Percentiles rank a stretch among this genome's conserved stretches.
phyloP scores from a whole-genome alignment of 2,797 vertebrate genomes.

The Hephaestus fuliginosus region DNA sequence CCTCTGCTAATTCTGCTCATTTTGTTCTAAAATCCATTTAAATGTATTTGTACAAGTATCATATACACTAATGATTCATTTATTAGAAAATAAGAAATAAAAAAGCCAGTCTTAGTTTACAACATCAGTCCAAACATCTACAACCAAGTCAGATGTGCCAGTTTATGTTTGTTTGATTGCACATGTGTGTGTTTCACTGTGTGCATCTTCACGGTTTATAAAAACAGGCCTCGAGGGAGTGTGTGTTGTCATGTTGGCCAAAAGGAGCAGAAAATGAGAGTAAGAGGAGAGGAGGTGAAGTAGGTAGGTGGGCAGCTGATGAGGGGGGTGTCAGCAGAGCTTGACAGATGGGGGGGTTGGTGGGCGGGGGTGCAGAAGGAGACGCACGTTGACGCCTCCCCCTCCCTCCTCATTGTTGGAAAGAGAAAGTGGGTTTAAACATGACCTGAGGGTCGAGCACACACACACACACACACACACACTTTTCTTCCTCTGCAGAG shows the following conservation, averaged over 20 bases:
- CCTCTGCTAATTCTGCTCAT: not conserved
- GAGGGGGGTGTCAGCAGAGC: conserved; percentile 45
- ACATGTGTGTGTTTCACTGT: conserved; percentile 21
- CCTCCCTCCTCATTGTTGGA: conserved; percentile 72
- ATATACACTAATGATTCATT: not conserved
- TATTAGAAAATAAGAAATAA: not conserved
- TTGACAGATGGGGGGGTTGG: conserved; percentile 46
- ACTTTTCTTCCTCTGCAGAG: conserved; percentile 64
- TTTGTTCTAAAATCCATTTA: not conserved
- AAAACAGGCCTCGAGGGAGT: conserved; percentile 17
- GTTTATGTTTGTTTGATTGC: conserved; percentile 22
- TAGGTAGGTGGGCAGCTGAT: conserved; percentile 39
- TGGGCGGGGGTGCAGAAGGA: conserved; percentile 28
- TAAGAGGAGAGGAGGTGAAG: conserved; percentile 11
- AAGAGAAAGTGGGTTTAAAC: conserved; percentile 75
- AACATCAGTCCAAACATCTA: conserved; percentile 2
- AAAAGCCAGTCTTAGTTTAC: not conserved
- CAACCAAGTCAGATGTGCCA: conserved; percentile 2
- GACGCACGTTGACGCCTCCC: conserved; percentile 46
- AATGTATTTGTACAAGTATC: not conserved
- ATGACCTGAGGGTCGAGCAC: conserved; percentile 74
- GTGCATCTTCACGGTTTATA: conserved; percentile 6
- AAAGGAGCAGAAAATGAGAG: conserved; percentile 19
- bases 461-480: conserved; percentile 33
- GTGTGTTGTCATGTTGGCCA: conserved; percentile 16